Base-by-base conservation (phyloP, 2,888 invertebrate genomes). In the Glyphotaelius pellucidus region DNA sequence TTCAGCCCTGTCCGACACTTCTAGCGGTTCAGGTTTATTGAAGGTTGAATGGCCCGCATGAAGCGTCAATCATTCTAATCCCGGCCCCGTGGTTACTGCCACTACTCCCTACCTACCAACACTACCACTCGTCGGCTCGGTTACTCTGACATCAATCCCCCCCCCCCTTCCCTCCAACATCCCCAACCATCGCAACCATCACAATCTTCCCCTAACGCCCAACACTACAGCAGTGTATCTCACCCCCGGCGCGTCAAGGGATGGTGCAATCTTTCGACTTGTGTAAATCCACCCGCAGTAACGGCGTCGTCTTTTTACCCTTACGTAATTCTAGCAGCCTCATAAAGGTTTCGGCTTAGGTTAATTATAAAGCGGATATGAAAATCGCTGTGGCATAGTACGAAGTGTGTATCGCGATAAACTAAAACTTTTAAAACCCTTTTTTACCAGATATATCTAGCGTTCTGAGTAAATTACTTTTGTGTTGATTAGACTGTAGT, bases 21-120 rank as follows among this genome's bases (percentile, higher is more conserved):
- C 38, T n/a, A 15, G 47, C 38, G 47, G 3, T 52, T 52, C 52
- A 52, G 47, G 87, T 42, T 32, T 87, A 42, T 87, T 52, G 87
- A 52, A 30, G 87, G 52, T 47, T 32, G 87, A 31, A 15, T 52
- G 31, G 31, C 87, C 52, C 87, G 87, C 87, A 87, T 87, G 87
- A 87, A 30, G 31, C 87, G 87, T 87, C 67, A 87, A 87, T 87
- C 87, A 87, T 52, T 52, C 87, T 87, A 87, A 67, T 52, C 87
- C 52, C 31, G 25, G 31, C 31, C 31, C 32, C 19, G 42, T 86
- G 87, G 32, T 85, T 52, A 67, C 87, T 67, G 87, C 87, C 32
- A 25, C 15, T 38, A 47, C 52, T n/a, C 31, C n/a, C 31, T 30
- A 5, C 67, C 30, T 2, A 31, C 87, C 67, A 87, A 7, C 19